Percentiles rank a stretch among this genome's conserved stretches.
Evolutionary conservation across 2,797 vertebrate genomes (phyloP).

Genomic region (Acanthornis magna): DNA sequence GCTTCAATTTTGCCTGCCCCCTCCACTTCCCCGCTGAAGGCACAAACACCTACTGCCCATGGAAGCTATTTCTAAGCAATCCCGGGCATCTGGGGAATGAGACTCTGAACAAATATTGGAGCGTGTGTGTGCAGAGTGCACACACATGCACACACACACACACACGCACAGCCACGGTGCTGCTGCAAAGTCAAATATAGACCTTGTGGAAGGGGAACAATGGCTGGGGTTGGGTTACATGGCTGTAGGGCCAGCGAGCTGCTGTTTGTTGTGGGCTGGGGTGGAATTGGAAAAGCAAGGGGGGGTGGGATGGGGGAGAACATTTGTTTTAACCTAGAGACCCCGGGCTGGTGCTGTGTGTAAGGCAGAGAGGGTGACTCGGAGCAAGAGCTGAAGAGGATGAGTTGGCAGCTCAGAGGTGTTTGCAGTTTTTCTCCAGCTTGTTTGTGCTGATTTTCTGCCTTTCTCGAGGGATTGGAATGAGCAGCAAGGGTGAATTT

Average conservation of each 20-base stretch:
- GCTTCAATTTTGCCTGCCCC: neutral
- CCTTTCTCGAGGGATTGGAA: neutral
- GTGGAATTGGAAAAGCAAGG: constrained; percentile 54
- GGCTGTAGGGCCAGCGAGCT: constrained; percentile 66
- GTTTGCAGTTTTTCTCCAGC: neutral
- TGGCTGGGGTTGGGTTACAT: constrained; percentile 73
- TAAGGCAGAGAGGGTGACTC: neutral
- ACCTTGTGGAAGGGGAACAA: constrained; percentile 68
- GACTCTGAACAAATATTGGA: constrained; percentile 44
- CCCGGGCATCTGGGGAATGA: constrained; percentile 60
- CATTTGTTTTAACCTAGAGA: constrained; percentile 65
- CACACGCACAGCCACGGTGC: neutral
- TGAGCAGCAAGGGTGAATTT: constrained; percentile 7
- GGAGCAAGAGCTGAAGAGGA: neutral
- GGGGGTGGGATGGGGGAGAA: constrained; percentile 44
- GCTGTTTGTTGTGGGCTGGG: constrained; percentile 57
- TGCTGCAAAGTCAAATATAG: constrained; percentile 71
- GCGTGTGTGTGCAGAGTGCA: neutral
- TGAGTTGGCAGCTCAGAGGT: constrained; percentile 8
- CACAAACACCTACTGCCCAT: constrained; percentile 43
- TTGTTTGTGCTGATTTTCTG: neutral
- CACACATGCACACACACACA: neutral
- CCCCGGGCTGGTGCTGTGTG: neutral
- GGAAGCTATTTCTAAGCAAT: constrained; percentile 68
- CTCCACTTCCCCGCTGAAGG: neutral